phyloP scores from a whole-genome alignment of 2,888 invertebrate species.

The Apamea epomidion region DNA sequence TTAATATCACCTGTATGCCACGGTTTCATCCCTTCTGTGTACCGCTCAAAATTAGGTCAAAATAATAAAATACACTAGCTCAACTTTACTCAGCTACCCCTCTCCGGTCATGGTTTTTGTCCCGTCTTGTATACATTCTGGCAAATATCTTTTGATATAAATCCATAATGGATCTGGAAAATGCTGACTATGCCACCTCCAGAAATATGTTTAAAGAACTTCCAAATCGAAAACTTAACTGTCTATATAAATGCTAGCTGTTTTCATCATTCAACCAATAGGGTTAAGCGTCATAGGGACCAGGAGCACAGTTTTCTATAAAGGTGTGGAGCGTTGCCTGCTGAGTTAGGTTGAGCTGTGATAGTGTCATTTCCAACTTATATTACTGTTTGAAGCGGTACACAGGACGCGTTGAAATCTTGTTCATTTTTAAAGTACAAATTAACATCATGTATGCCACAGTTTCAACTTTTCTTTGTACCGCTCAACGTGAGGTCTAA shows the following conservation, averaged over 20 bases:
- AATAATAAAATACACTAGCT: slow-evolving; percentile 1
- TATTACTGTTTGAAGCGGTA: slow-evolving; percentile 10
- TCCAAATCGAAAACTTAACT: neutral
- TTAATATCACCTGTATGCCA: neutral
- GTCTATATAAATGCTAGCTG: neutral
- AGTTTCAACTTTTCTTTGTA: slow-evolving; percentile 26
- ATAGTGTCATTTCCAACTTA: slow-evolving; percentile 8
- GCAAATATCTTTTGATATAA: neutral
- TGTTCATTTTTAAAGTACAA: neutral
- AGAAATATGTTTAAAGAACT: neutral
- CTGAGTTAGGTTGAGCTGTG: slow-evolving; percentile 5
- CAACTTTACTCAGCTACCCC: slow-evolving; percentile 9
- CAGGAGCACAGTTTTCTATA: neutral
- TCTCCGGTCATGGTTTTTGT: neutral
- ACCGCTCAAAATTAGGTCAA: slow-evolving; percentile 1
- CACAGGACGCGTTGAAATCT: neutral
- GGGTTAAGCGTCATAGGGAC: neutral
- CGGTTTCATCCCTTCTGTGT: slow-evolving; percentile 20
- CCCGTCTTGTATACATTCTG: slow-evolving; percentile 8
- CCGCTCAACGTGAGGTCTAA: neutral
- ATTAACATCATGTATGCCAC: neutral
- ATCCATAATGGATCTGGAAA: neutral
- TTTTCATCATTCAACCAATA: neutral
- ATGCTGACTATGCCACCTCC: neutral
- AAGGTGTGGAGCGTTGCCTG: slow-evolving; percentile 1